Evolutionary conservation across 2,797 vertebrate species (phyloP).

Genomic region (Nasua narica): DNA sequence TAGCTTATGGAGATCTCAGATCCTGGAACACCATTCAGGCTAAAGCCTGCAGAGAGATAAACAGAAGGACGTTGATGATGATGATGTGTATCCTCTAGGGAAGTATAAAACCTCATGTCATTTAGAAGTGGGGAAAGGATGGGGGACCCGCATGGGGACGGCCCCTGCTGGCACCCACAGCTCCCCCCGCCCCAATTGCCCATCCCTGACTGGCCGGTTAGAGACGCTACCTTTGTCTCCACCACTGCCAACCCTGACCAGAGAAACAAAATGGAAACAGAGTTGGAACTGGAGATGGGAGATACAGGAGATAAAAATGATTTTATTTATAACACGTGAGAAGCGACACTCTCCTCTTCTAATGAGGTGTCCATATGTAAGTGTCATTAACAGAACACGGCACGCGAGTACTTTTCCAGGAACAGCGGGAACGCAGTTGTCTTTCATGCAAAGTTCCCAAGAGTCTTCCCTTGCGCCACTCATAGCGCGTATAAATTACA

Average conservation of each 20-base stretch:
- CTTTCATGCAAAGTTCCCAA: not conserved
- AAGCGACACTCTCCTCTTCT: conserved; percentile 26
- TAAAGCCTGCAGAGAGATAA: not conserved
- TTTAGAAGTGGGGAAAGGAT: not conserved
- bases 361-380: not conserved
- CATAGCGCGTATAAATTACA: not conserved
- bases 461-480: not conserved
- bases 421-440: not conserved
- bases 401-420: not conserved
- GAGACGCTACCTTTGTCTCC: not conserved
- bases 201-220: not conserved
- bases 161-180: not conserved
- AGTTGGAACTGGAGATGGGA: conserved; percentile 13
- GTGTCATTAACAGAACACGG: conserved; percentile 25
- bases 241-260: not conserved
- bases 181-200: fast-evolving
- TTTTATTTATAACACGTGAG: conserved; percentile 17
- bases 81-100: not conserved
- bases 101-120: not conserved
- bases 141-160: fast-evolving
- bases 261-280: conserved; percentile 3
- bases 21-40: not conserved
- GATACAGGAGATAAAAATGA: conserved; percentile 25
- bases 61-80: not conserved
- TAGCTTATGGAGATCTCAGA: not conserved